Percentiles rank a stretch among this genome's conserved stretches.
These are phyloP conservation scores for Campylomormyrus tamandua DNA, from an alignment of 2,113 vertebrate genomes.

Conservation along the genomic window DNA sequence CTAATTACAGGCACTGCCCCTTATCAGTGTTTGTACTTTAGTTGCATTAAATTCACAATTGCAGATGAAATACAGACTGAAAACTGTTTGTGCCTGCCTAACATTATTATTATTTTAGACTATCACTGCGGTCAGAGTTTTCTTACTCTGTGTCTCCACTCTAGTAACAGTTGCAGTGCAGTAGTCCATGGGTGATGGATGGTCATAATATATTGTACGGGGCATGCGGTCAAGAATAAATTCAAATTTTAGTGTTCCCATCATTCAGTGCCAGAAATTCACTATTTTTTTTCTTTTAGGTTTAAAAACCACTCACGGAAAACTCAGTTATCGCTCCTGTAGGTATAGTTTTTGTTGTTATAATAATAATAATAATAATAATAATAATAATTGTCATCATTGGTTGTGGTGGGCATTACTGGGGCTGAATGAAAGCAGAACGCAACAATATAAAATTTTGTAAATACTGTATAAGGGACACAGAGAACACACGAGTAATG, in stretches of 20 bases:
- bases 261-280: neutral
- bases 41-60: neutral
- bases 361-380: neutral
- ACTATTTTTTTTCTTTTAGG: neutral
- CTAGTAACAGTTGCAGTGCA: neutral
- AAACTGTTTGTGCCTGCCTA: neutral
- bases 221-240: constrained; percentile 7
- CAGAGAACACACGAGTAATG: neutral
- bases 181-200: neutral
- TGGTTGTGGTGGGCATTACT: neutral
- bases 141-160: neutral
- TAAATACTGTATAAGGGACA: neutral
- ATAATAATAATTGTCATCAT: neutral
- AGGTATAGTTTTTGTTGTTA: neutral
- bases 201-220: neutral
- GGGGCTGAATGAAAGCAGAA: neutral
- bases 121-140: neutral
- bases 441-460: neutral
- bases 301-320: neutral
- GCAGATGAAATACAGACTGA: neutral
- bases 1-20: no score
- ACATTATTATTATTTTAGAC: neutral
- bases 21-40: neutral
- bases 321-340: neutral
- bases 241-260: neutral